Base-by-base conservation (phyloP, 53 echinoderm and acorn worm species). In the Henricia sp. region DNA sequence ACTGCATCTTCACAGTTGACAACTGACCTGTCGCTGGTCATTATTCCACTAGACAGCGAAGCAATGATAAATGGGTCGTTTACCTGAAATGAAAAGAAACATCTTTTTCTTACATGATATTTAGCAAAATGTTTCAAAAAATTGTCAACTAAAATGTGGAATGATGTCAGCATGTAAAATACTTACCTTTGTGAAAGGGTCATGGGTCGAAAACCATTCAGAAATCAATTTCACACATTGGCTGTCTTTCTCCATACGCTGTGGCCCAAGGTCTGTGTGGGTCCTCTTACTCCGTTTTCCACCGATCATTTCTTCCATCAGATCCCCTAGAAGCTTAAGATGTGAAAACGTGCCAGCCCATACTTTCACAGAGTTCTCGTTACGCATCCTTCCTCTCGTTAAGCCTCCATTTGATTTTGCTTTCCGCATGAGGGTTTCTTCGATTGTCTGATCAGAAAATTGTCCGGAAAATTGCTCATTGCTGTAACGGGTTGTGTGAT, bases 281-380 rank as follows among this genome's bases (percentile, higher is more conserved):
- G 77, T 76, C 58, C 89, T 84, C 68, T 76, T 89, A 53, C 53
- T 68, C 46, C 84, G 84, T 60, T 80, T 85, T 46, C 90, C 90
- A 70, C 70, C 70, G 50, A 86, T 82, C 86, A 77, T 77, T 37
- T 90, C 86, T 57, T 90, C 86, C 71, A 86, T 90, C 71, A 90
- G 80, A 58, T 90, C 90, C 4, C 80, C 51, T 9, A 90, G 85
- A 67, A 86, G 90, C 82, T 90, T 85, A 10, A 86, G 86, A 70
- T 90, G 85, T 72, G 89, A 78, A 90, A 77, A 85, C 11, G 84
- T 74, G 6, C 90, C 90, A 90, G 90, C 72, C 90, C 90, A 90
- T 85, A 90, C 29, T 85, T 90, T 85, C 62, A 90, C 85, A 56
- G 84, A 83, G 75, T 50, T 82, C 34, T 90, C 71, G 24, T 89